These are phyloP conservation scores for Tauraco erythrolophus DNA, from an alignment of 2,113 vertebrate genomes.

Conservation along the genomic window DNA sequence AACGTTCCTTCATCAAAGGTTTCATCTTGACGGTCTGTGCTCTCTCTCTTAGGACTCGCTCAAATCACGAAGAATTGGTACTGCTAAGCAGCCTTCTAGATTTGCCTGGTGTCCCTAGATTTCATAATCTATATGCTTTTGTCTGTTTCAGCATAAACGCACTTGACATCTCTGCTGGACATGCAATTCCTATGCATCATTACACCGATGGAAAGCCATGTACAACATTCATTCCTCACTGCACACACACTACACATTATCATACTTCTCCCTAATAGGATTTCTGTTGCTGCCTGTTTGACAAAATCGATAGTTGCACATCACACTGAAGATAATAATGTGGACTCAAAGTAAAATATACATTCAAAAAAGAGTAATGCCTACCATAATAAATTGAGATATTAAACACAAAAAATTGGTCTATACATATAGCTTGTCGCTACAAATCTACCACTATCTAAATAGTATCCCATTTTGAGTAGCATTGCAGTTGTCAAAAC, in stretches of 20 bases:
- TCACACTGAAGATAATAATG: background rate
- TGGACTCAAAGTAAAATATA: conserved; percentile 7
- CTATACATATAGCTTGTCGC: background rate
- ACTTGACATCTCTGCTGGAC: conserved; percentile 18
- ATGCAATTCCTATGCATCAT: background rate
- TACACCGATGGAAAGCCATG: background rate
- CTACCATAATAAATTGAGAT: background rate
- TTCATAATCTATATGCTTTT: background rate
- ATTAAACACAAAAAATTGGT: background rate
- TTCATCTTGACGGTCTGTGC: background rate
- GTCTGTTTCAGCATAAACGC: background rate
- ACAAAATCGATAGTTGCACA: background rate
- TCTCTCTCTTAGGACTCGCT: background rate
- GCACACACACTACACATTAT: background rate
- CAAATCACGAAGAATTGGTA: background rate
- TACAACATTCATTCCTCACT: background rate
- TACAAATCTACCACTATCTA: background rate
- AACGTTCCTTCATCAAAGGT: background rate
- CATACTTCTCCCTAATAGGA: background rate
- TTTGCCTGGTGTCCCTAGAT: background rate
- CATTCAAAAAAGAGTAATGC: background rate
- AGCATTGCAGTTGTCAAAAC: background rate
- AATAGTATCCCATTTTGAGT: background rate
- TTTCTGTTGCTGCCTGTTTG: background rate
- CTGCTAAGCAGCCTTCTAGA: background rate